phyloP scores from a whole-genome alignment of 2,797 vertebrate genomes.

The Botia kubotai region DNA sequence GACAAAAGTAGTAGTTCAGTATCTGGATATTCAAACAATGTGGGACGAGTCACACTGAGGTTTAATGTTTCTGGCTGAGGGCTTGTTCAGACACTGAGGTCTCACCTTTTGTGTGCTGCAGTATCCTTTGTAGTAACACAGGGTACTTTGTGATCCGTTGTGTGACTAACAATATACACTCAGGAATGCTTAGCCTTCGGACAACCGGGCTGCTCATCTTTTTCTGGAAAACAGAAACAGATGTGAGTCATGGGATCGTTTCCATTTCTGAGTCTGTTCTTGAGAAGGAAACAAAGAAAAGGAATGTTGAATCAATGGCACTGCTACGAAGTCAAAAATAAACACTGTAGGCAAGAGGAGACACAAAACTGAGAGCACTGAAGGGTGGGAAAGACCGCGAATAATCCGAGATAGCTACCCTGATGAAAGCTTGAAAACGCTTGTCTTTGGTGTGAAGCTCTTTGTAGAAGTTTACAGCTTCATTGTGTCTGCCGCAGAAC shows the following conservation, averaged over 20 bases:
- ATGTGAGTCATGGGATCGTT: constrained; percentile 9
- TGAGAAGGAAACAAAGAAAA: constrained; percentile 10
- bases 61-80: background rate
- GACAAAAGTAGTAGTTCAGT: no score
- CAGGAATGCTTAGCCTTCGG: constrained; percentile 88
- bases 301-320: constrained; percentile 1
- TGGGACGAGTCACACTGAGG: no score
- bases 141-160: constrained; percentile 96
- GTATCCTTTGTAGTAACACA: constrained; percentile 87
- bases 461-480: constrained; percentile 90
- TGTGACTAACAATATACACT: constrained; percentile 90
- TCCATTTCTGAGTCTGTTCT: constrained; percentile 21
- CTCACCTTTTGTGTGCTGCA: constrained; percentile 89
- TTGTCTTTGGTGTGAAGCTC: constrained; percentile 89
- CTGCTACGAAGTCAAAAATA: background rate
- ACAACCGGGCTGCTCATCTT: constrained; percentile 91
- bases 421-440: constrained; percentile 90
- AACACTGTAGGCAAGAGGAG: background rate
- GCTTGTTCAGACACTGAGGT: background rate
- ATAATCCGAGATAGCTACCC: constrained; percentile 73
- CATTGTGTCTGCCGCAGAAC: constrained; percentile 92
- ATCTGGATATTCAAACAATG: no score
- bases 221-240: constrained; percentile 75
- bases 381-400: background rate
- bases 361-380: background rate